Evolutionary conservation across 2,888 invertebrate species (phyloP).

Genomic region (Leptogaster cylindrica): DNA sequence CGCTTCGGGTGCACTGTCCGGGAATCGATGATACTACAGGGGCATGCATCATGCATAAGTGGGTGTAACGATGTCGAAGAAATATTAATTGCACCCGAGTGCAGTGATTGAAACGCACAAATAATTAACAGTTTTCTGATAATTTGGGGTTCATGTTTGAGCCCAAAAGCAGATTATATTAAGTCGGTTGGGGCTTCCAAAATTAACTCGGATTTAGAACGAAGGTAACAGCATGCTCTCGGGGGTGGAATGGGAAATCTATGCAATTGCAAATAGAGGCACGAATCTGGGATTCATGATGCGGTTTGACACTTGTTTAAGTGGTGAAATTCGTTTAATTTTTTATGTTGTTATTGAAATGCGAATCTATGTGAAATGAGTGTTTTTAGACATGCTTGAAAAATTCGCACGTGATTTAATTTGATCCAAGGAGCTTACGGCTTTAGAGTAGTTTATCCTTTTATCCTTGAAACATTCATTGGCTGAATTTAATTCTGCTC

Average conservation of each 20-base stretch:
- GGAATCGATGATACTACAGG: neutral
- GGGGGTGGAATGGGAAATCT: neutral
- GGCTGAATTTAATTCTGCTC: too few species aligned
- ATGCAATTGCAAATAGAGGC: neutral
- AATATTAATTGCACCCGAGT: constrained; percentile 1
- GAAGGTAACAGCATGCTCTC: neutral
- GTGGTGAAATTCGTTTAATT: too few species aligned
- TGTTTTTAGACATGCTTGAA: too few species aligned
- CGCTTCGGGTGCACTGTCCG: too few species aligned
- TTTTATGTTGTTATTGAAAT: too few species aligned
- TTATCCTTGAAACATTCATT: too few species aligned
- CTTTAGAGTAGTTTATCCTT: too few species aligned
- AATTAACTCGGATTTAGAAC: neutral
- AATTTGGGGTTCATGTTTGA: constrained; percentile 1
- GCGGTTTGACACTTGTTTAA: too few species aligned
- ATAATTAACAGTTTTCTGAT: constrained; percentile 10
- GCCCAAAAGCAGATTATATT: neutral
- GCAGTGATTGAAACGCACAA: neutral
- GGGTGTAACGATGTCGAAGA: neutral
- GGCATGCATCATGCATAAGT: neutral
- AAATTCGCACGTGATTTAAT: too few species aligned
- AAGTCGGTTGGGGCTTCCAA: neutral
- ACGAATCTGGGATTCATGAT: too few species aligned
- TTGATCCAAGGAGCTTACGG: too few species aligned
- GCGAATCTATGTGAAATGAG: too few species aligned